Conservation (phyloP, 2,113 vertebrate genomes). For the Upupa epops region DNA sequence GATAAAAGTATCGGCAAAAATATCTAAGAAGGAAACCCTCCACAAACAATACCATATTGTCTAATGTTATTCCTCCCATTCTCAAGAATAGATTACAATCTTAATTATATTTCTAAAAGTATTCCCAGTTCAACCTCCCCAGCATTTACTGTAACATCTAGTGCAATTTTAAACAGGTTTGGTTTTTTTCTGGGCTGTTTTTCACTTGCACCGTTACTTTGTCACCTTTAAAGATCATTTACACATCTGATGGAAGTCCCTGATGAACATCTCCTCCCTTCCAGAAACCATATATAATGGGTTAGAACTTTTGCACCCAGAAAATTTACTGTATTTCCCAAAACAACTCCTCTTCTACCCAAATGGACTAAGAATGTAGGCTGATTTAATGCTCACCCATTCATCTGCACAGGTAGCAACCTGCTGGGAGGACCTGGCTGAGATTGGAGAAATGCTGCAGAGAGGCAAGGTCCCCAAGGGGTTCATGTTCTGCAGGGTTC, state of each 20-base stretch:
- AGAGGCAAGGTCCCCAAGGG: no score
- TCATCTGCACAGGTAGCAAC: no score
- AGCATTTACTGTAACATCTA: not conserved
- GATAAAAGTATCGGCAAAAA: not conserved
- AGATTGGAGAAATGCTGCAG: no score
- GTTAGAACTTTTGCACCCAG: no score
- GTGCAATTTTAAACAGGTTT: not conserved
- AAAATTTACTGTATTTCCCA: no score
- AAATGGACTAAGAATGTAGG: no score
- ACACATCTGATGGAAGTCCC: not conserved
- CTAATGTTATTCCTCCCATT: not conserved
- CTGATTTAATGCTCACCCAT: no score
- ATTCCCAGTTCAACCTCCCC: not conserved
- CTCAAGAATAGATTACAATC: not conserved
- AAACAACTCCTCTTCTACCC: no score
- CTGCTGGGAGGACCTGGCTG: no score
- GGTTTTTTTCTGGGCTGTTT: not conserved
- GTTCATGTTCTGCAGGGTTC: no score
- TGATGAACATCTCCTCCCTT: not conserved
- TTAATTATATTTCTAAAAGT: not conserved
- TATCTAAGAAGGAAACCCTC: fast-evolving
- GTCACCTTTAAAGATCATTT: not conserved
- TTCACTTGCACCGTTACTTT: not conserved
- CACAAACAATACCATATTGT: not conserved
- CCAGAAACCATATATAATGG: no score